Evolutionary conservation across 2,797 vertebrate species (phyloP).

Genomic region (Buphagus erythrorhynchus): DNA sequence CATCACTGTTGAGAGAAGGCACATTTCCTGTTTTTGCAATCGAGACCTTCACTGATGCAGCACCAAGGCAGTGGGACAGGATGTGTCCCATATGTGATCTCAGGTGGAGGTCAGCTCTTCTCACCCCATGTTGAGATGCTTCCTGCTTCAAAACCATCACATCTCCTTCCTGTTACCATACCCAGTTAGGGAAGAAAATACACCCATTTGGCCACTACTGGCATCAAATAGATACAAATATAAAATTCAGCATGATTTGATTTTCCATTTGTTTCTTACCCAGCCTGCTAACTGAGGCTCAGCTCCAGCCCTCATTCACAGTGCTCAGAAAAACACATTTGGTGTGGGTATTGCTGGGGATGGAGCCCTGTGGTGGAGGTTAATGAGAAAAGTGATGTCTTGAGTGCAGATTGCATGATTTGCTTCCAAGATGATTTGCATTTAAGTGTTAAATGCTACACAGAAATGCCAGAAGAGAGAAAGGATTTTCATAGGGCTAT

Average conservation of each 20-base stretch:
- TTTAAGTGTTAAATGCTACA: neutral
- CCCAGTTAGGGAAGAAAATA: neutral
- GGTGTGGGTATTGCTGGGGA: neutral
- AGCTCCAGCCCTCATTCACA: neutral
- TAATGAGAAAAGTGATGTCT: constrained; percentile 23
- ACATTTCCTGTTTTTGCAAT: neutral
- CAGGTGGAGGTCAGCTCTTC: constrained; percentile 16
- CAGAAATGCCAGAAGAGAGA: neutral
- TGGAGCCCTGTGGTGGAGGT: constrained; percentile 13
- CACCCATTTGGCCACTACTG: neutral
- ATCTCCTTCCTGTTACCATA: neutral
- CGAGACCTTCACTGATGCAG: accelerated
- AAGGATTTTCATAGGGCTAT: neutral
- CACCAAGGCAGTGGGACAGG: neutral
- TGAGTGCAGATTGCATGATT: neutral
- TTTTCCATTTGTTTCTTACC: neutral
- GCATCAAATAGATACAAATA: neutral
- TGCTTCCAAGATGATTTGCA: neutral
- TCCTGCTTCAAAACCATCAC: neutral
- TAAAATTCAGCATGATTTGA: neutral
- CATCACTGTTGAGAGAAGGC: neutral
- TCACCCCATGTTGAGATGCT: neutral
- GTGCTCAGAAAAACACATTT: neutral
- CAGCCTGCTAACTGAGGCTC: neutral
- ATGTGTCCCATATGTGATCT: neutral